Evolutionary conservation across 2,797 vertebrate genomes (phyloP), one percentile per base, ranked within the genome.

Genomic region (Enoplosus armatus): DNA sequence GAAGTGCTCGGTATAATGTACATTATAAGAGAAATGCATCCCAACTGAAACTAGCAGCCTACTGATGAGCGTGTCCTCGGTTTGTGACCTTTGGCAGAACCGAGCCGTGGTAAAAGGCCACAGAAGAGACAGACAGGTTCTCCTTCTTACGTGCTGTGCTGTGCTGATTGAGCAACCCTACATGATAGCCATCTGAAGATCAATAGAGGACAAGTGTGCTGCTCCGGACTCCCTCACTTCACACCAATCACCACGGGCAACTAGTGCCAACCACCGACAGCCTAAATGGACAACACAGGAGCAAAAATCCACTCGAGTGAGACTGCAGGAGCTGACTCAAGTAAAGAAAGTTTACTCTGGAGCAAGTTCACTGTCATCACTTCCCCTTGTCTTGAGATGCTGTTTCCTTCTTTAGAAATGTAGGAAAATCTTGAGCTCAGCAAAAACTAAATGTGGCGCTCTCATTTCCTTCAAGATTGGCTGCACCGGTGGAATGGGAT

Each of bases 391-490:
- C 85, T 83, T 67, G 16, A 72, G 58, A 86, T 83, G 61, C 50
- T 37, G 64, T 72, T 77, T 87, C 86, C 90, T 84, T 90, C 77
- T 93, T 92, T 90, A 81, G 86, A 88, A 82, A 78, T 29, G 29
- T 45, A 64, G 73, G 83, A 91, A 94, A 90, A 65, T 85, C 63
- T 51, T n/a, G 55, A 75, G 75, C 77, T 91, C 89, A 92, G 92
- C 89, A 85, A 75, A 88, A 90, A 69, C 86, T 80, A 87, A 91
- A 92, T 84, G 75, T 41, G 74, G 83, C 43, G 45, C 84, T 89
- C 73, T 92, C 81, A 39, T 88, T 93, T 93, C 88, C 88, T 90
- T 63, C 66, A 64, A 71, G 48, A 83, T 59, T 73, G 87, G 67
- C 77, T 75, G 50, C 80, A 75, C 41, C 31, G 31, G 81, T 83